Conservation (phyloP, 2,113 vertebrate genomes). For the Antechinus flavipes region DNA sequence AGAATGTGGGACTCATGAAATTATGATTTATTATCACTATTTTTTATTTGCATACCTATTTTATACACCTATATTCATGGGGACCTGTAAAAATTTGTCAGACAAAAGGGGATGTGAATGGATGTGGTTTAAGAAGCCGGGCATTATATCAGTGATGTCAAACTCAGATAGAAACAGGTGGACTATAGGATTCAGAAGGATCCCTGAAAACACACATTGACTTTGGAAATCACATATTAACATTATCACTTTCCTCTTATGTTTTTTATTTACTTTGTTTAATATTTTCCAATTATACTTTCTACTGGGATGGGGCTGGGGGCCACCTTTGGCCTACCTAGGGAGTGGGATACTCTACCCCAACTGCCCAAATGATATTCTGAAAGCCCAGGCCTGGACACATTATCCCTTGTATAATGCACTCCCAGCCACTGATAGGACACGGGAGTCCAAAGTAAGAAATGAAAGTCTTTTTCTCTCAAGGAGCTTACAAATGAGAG, state of each 20-base stretch:
- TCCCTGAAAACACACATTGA: background rate
- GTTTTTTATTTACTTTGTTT: background rate
- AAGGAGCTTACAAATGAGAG: no score
- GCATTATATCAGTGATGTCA: background rate
- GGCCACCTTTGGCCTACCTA: accelerated
- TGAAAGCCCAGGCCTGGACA: no score
- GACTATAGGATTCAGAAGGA: background rate
- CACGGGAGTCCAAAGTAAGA: background rate
- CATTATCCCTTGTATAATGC: background rate
- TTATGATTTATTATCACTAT: no score
- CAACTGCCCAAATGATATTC: background rate
- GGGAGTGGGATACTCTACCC: background rate
- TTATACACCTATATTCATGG: no score
- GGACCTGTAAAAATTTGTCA: no score
- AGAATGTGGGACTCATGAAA: no score
- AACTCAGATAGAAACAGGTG: background rate
- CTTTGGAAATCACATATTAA: background rate
- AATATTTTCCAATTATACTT: background rate
- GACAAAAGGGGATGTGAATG: no score
- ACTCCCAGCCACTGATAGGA: background rate
- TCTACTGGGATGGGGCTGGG: no score
- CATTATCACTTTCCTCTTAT: background rate
- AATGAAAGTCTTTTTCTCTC: background rate
- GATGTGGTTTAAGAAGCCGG: no score
- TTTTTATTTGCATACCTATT: no score